Evolutionary conservation across 2,113 vertebrate species (phyloP).

Genomic region (Athene noctua): DNA sequence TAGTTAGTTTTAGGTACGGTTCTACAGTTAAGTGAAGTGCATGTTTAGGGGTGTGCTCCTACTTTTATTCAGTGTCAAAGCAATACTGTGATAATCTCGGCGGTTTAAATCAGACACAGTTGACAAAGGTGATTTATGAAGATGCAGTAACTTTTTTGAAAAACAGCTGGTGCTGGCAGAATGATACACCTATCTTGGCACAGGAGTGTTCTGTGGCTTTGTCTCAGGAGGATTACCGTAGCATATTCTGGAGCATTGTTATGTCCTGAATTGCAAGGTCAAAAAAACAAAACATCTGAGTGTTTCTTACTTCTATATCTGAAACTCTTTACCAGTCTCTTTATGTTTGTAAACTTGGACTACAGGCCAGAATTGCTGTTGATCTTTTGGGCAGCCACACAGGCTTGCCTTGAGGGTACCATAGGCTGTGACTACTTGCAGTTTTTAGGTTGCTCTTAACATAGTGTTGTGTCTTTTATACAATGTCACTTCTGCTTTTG

Average conservation of each 20-base stretch:
- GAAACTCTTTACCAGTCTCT: background rate
- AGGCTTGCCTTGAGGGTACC: background rate
- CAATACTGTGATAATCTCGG: background rate
- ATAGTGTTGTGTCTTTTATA: background rate
- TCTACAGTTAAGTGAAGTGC: background rate
- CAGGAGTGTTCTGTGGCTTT: background rate
- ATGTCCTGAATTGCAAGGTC: background rate
- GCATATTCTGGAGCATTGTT: background rate
- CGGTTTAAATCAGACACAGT: background rate
- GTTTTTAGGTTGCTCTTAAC: background rate
- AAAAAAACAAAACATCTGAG: background rate
- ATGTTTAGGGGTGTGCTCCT: background rate
- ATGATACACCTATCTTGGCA: background rate
- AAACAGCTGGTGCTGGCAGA: background rate
- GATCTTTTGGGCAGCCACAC: accelerated
- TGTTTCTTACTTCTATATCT: background rate
- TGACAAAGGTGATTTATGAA: background rate
- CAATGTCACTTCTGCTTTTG: background rate
- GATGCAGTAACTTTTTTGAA: background rate
- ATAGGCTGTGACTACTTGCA: background rate
- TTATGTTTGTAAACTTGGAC: background rate
- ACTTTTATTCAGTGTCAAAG: background rate
- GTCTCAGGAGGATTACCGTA: background rate
- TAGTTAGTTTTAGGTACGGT: background rate
- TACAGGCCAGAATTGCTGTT: background rate